Evolutionary conservation across 2,113 vertebrate species (phyloP), one percentile per base, ranked within the genome.

Genomic region (Rhinogobius similis): DNA sequence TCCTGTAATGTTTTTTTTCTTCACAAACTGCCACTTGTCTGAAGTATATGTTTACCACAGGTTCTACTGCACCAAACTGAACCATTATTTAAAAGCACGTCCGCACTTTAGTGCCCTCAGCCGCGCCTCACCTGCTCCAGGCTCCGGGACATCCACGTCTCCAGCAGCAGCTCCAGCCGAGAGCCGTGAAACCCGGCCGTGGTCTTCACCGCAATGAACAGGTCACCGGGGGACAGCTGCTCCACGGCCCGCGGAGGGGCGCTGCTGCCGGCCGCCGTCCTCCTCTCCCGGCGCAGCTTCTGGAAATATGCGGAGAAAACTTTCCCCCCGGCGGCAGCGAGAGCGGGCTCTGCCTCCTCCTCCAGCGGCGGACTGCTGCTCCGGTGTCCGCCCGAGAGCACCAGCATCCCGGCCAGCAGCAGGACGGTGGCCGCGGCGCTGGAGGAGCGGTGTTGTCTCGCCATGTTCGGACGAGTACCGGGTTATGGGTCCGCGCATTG

Each of bases 161-260:
- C 95, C 72, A 97, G 89, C 86, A 97, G 92, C 77, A 98, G 92
- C 77, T 95, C 93, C 82, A 98, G 91, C 46, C 96, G 90, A 76
- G 90, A 90, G 18, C 92, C 90, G 85, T 97, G 96, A 56, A 94
- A 97, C 82, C 96, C 96, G 44, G 86, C 92, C 70, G 96, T 98
- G 73, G 92, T 97, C 73, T 97, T 98, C 61, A 98, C 95, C 0
- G 96, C 96, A 64, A 98, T 91, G 92, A 98, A 96, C 70, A 98
- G 84, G 63, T 97, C 96, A 1, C 38, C 82, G 38, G 93, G 86
- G 1, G 81, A 77, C 43, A 98, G 90, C 14, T 75, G 78, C 88
- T 97, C 95, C 12, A 87, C 88, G 1, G 86, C 55, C 68, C 10
- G 72, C 26, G 44, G 83, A 20, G 76, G 43, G 1, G 20, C 46